A percentile compares a stretch with the other conserved stretches of the same genome.
Conservation (phyloP, 1,140 invertebrate genomes). For the Brachionus calyciflorus region DNA sequence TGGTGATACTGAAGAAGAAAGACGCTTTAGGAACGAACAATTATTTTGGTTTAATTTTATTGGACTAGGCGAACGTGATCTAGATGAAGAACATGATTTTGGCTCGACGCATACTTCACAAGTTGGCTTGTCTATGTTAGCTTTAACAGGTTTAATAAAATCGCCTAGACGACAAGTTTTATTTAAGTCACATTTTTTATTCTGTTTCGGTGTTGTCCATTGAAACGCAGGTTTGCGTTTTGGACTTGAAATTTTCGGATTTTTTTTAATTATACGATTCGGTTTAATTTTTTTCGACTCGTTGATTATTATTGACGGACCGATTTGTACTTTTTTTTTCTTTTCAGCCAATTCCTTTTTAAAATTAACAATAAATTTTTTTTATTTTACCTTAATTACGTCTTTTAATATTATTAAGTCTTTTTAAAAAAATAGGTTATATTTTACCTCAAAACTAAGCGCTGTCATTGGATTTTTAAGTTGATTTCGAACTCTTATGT, state of each 20-base stretch:
- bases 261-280: background rate
- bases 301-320: conserved; percentile 4
- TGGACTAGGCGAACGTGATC: too few relatives aligned
- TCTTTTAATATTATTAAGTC: too few relatives aligned
- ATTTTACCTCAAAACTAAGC: conserved; percentile 20
- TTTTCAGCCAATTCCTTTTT: background rate
- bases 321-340: conserved; percentile 39
- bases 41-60: too few relatives aligned
- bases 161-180: background rate
- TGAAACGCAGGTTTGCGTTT: conserved; percentile 5
- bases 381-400: conserved; percentile 21
- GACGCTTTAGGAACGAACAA: conserved; percentile 7
- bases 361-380: background rate
- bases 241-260: background rate
- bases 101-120: conserved; percentile 16
- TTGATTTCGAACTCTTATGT: conserved; percentile 4
- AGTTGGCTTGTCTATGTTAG: background rate
- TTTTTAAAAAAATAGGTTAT: background rate
- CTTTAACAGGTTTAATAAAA: background rate
- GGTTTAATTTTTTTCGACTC: background rate
- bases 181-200: conserved; percentile 16
- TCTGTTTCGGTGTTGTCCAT: background rate
- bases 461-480: conserved; percentile 30
- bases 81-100: background rate
- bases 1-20: background rate